Percentiles rank a stretch among this genome's conserved stretches.
Conservation (phyloP, 2,888 invertebrate species). For the Acheta domesticus region DNA sequence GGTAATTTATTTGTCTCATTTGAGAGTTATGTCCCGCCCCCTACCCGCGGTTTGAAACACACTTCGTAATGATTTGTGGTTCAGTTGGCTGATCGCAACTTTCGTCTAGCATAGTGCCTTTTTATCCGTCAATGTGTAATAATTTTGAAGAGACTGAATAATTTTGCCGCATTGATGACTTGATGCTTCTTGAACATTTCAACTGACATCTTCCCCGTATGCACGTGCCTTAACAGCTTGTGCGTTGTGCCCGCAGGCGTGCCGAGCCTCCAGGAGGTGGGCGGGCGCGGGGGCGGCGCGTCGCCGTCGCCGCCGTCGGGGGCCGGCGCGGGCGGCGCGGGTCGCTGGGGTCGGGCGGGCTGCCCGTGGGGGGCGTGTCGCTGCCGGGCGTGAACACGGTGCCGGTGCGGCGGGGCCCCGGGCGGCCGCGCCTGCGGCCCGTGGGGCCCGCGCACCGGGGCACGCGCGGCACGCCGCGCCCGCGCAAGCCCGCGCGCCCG, state of each 20-base stretch:
- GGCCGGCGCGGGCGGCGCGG: neutral
- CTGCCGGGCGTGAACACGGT: slow-evolving; percentile 34
- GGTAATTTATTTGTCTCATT: no score
- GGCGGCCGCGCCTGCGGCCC: slow-evolving; percentile 64
- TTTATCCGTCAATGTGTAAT: no score
- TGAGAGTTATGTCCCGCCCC: no score
- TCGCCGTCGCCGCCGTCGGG: neutral
- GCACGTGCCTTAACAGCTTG: neutral
- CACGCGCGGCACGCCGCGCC: slow-evolving; percentile 56
- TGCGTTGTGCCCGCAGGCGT: neutral
- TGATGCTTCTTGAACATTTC: no score
- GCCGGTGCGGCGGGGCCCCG: slow-evolving; percentile 60
- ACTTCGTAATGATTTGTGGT: no score
- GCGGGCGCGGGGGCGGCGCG: neutral
- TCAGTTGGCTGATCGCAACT: no score
- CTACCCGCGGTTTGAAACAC: no score
- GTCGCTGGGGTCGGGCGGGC: neutral
- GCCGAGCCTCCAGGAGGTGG: neutral
- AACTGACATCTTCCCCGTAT: no score
- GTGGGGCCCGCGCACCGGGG: slow-evolving; percentile 64
- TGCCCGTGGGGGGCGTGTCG: neutral
- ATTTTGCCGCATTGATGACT: no score
- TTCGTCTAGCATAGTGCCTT: no score
- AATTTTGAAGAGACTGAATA: no score
- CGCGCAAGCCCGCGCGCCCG: slow-evolving; percentile 47